phyloP scores from a whole-genome alignment of 2,113 vertebrate species.

The Oncorhynchus nerka region DNA sequence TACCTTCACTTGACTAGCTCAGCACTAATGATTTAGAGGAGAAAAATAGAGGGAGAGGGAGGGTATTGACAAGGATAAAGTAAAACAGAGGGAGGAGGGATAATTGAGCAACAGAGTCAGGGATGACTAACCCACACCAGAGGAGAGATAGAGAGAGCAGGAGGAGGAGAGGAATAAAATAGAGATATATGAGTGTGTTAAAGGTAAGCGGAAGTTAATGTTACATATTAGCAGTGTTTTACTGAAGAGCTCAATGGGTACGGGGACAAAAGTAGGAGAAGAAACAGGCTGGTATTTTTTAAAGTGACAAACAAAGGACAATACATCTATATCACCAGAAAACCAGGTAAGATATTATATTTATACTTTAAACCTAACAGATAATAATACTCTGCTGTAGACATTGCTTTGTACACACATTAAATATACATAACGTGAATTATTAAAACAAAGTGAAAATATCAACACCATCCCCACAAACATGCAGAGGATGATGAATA shows the following conservation, averaged over 20 bases:
- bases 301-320: not conserved
- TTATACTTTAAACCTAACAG: not conserved
- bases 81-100: not conserved
- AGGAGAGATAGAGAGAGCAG: not conserved
- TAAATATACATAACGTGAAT: not conserved
- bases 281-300: not conserved
- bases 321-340: not conserved
- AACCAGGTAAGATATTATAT: slow-evolving; percentile 25
- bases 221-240: slow-evolving; percentile 5
- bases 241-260: slow-evolving; percentile 25
- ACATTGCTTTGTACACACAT: not conserved
- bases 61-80: not conserved
- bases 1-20: slow-evolving; percentile 8
- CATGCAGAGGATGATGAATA: not conserved
- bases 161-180: not conserved
- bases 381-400: not conserved
- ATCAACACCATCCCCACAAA: not conserved
- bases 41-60: not conserved
- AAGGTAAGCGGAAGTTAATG: not conserved
- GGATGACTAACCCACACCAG: slow-evolving; percentile 3
- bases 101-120: not conserved
- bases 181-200: not conserved
- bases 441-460: not conserved
- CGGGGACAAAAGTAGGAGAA: not conserved
- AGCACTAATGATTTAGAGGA: not conserved